Evolutionary conservation across 2,888 invertebrate genomes (phyloP), one percentile per base, ranked within the genome.

Genomic region (Nephrotoma guestfalica): DNA sequence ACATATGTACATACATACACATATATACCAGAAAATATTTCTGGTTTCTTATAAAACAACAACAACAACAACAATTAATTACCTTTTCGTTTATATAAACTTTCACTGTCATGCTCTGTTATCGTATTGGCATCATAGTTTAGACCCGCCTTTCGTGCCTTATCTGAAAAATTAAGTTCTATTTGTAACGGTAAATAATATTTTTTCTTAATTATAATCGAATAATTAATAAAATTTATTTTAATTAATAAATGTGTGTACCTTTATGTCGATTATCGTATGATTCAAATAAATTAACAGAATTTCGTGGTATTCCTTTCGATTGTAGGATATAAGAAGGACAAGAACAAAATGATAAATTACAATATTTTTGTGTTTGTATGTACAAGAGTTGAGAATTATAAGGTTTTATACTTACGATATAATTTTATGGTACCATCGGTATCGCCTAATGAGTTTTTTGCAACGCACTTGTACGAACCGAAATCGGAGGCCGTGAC

Each of bases 381-480:
- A 86, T 45, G 11, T 41, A 41, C 11, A 4, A 47, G 85, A 86
- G 4, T 6, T 6, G 18, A 30, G 86, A 9, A 47, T 9, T 13
- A n/a, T 13, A n/a, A 47, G 83, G 83, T 41, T 84, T 15, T 43
- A 45, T 89, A 95, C 96, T 95, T 93, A 96, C 96, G 94, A 90
- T 96, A 96, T 88, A 96, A 92, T 91, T 96, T 96, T 89, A 96
- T 96, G 87, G 95, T 95, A 88, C 96, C 96, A 91, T 96, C 96
- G 7, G 96, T 96, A 89, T 96, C 96, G 45, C 96, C 96, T 5
- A 96, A 92, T 0, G 96, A 95, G 91, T 97, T 96, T 91, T 96
- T 96, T 86, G 96, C 95, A 88, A 96, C 94, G 91, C 96, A 97
- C 90, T 95, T 95, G 91, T 96, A 96, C 15, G 95, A 94, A 41